Percentiles rank a stretch among this genome's conserved stretches.
Evolutionary conservation across 1,140 invertebrate genomes (phyloP).

Genomic region (Berghia stephanieae): DNA sequence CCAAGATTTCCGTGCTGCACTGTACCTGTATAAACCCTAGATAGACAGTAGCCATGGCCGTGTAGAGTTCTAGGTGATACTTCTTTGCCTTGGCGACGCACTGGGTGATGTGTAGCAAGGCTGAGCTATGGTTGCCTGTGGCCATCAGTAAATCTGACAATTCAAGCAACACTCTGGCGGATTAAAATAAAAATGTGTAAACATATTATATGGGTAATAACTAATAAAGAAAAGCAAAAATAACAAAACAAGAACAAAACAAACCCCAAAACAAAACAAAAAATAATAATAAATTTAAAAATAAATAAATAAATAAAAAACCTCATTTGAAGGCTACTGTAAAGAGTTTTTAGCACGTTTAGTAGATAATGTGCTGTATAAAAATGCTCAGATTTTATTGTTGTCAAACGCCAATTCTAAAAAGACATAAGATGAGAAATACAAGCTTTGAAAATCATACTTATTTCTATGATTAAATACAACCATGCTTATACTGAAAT

Average conservation of each 20-base stretch:
- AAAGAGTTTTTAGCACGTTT: too few species aligned
- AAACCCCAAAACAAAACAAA: too few species aligned
- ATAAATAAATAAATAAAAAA: neutral
- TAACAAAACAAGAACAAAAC: neutral
- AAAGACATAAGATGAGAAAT: neutral
- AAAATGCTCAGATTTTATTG: neutral
- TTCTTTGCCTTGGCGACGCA: conserved; percentile 77
- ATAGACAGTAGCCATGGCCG: conserved; percentile 79
- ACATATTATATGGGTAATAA: neutral
- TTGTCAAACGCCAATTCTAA: neutral
- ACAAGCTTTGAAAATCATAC: neutral
- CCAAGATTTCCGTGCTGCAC: too few species aligned
- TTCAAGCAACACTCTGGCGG: conserved; percentile 72
- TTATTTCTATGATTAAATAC: neutral
- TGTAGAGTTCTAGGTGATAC: conserved; percentile 80
- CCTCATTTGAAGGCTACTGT: neutral
- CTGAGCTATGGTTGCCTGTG: conserved; percentile 69
- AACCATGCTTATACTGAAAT: neutral
- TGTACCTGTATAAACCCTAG: conserved; percentile 77
- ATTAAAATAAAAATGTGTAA: conserved; percentile 11
- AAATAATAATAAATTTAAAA: too few species aligned
- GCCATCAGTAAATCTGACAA: conserved; percentile 77
- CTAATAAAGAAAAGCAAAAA: neutral
- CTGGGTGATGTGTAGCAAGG: conserved; percentile 74
- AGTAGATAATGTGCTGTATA: too few species aligned